Conservation (phyloP, 1,140 invertebrate genomes). For the Hormaphis cornu region DNA sequence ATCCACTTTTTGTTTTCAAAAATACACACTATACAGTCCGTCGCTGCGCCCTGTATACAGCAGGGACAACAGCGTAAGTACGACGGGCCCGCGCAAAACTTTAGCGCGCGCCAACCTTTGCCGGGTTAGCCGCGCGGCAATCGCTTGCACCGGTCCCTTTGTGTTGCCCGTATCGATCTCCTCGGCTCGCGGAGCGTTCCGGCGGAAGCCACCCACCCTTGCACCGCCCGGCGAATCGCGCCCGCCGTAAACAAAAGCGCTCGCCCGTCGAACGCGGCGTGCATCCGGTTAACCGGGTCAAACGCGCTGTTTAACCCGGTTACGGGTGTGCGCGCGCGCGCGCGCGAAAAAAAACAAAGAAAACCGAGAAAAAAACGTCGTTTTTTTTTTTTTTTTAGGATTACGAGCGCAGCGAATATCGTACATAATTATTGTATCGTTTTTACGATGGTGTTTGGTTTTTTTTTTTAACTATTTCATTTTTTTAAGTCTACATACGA, state of each 20-base stretch:
- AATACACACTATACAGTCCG: too few relatives aligned
- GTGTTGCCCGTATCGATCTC: conserved; percentile 4
- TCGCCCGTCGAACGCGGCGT: neutral
- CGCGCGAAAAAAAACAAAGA: conserved; percentile 15
- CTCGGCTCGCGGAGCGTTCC: neutral
- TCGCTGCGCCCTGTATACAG: too few relatives aligned
- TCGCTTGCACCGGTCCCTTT: neutral
- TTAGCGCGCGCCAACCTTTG: neutral
- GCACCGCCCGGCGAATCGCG: neutral
- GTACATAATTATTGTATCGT: too few relatives aligned
- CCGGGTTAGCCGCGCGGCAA: neutral
- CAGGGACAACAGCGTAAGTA: too few relatives aligned
- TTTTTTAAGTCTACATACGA: too few relatives aligned
- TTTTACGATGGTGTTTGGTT: too few relatives aligned
- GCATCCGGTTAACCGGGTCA: neutral
- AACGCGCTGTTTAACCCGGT: conserved; percentile 18
- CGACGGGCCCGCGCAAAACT: neutral
- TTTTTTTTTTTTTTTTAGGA: too few relatives aligned
- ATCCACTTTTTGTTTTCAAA: too few relatives aligned
- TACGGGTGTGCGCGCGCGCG: neutral
- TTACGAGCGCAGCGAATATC: neutral
- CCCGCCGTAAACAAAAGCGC: neutral
- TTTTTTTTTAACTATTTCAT: too few relatives aligned
- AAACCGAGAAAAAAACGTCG: too few relatives aligned
- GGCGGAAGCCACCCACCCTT: neutral